phyloP scores from a whole-genome alignment of 2,113 vertebrate species.

The Hippoglossus stenolepis region DNA sequence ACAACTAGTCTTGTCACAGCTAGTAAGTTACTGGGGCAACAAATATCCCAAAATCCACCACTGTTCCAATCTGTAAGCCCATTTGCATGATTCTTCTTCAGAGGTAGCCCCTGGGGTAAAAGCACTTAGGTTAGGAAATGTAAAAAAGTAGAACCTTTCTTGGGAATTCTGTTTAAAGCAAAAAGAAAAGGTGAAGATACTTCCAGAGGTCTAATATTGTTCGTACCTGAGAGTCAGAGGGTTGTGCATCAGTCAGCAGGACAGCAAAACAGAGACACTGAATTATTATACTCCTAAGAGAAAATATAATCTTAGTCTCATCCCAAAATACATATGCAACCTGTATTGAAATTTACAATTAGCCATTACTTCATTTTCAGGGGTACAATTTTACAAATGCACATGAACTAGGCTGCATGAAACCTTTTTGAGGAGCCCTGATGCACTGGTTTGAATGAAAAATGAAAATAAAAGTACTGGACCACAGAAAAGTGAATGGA shows the following conservation, averaged over 20 bases:
- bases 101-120: too few species aligned
- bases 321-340: neutral
- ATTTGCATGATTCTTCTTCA: neutral
- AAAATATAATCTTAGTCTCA: neutral
- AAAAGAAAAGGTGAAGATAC: too few species aligned
- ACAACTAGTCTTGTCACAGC: neutral
- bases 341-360: neutral
- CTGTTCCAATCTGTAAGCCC: neutral
- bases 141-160: too few species aligned
- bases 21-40: neutral
- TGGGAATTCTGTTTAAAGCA: too few species aligned
- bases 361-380: too few species aligned
- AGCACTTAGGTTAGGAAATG: too few species aligned
- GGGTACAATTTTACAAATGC: too few species aligned
- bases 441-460: neutral
- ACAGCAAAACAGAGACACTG: neutral
- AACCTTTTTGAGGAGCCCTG: neutral
- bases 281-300: neutral
- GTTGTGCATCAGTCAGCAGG: neutral
- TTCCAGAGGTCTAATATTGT: neutral
- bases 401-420: too few species aligned
- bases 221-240: too few species aligned
- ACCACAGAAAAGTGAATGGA: neutral
- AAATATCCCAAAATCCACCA: neutral
- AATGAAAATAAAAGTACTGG: neutral